Evolutionary conservation across 2,113 vertebrate species (phyloP).

Genomic region (Scortum barcoo): DNA sequence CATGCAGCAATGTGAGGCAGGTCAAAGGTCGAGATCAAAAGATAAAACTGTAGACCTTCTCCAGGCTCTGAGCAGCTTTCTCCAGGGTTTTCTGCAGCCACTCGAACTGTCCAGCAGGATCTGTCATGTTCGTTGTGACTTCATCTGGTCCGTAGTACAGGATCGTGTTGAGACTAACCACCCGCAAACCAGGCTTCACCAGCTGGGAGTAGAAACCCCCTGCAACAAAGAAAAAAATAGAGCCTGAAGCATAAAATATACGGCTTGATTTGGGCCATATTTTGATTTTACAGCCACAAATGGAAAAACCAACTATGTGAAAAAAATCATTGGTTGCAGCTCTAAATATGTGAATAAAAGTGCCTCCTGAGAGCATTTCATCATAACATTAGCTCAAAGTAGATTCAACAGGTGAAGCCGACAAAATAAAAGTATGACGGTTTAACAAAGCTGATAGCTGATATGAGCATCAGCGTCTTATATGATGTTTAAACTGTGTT

Average conservation of each 20-base stretch:
- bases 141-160: conserved; percentile 93
- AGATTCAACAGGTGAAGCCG: too few species aligned
- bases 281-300: not conserved
- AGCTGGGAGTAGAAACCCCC: conserved; percentile 96
- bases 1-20: not conserved
- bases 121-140: conserved; percentile 87
- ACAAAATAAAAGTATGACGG: too few species aligned
- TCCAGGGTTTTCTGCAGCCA: conserved; percentile 75
- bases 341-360: too few species aligned
- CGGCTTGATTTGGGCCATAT: not conserved
- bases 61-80: conserved; percentile 50
- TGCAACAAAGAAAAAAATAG: conserved; percentile 60
- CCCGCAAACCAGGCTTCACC: conserved; percentile 84
- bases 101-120: conserved; percentile 83
- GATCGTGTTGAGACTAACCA: conserved; percentile 96
- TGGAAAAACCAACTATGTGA: too few species aligned
- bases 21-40: not conserved
- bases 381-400: too few species aligned
- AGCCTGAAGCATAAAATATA: not conserved
- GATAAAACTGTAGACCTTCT: conserved; percentile 60
- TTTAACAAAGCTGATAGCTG: too few species aligned
- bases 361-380: too few species aligned
- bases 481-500: not conserved
- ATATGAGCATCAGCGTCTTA: not conserved
- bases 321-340: too few species aligned